Evolutionary conservation across 2,113 vertebrate species (phyloP).

Genomic region (Percopsis transmontana): DNA sequence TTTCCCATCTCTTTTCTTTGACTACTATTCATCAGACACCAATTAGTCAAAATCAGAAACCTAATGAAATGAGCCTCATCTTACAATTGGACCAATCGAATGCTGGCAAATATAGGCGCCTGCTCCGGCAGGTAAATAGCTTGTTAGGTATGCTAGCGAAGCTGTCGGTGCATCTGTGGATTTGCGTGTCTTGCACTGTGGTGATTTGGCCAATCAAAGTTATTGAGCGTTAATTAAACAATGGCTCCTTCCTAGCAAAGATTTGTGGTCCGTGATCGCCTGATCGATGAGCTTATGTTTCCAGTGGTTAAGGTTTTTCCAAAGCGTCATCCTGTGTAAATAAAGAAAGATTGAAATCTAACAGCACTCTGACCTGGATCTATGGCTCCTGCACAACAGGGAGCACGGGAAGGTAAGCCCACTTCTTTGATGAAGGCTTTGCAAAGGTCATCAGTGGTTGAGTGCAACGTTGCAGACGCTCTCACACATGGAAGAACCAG

Average conservation of each 20-base stretch:
- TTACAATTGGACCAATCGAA: not conserved
- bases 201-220: slow-evolving; percentile 28
- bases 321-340: slow-evolving; percentile 24
- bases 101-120: not conserved
- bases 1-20: not conserved
- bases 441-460: slow-evolving; percentile 38
- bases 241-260: slow-evolving; percentile 17
- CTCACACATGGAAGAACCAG: not conserved
- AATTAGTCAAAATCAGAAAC: not conserved
- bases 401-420: not conserved
- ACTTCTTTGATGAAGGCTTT: slow-evolving; percentile 41
- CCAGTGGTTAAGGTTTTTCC: slow-evolving; percentile 37
- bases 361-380: slow-evolving; percentile 37
- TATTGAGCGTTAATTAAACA: slow-evolving; percentile 45
- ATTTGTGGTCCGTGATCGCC: slow-evolving; percentile 21
- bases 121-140: not conserved
- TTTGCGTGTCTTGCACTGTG: slow-evolving; percentile 9
- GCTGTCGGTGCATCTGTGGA: not conserved
- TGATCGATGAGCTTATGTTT: slow-evolving; percentile 54
- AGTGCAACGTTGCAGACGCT: not conserved
- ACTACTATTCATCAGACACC: not conserved
- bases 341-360: slow-evolving; percentile 43
- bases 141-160: not conserved
- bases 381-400: slow-evolving; percentile 28
- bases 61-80: not conserved